These are phyloP conservation scores for Athalia cordata DNA, from an alignment of 2,888 invertebrate species.

Conservation along the genomic window DNA sequence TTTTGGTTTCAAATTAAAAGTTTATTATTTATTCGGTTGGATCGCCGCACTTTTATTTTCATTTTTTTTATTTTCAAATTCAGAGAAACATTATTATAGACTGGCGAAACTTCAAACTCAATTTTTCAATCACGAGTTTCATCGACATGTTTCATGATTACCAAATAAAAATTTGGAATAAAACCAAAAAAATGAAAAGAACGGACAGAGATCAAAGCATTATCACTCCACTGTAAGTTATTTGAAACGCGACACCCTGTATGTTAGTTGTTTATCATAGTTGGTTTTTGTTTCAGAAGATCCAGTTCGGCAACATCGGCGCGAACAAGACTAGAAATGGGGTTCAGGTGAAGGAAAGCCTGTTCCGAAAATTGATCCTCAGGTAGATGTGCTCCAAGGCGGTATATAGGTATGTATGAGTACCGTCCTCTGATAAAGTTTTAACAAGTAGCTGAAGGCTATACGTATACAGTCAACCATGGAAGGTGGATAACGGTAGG, in stretches of 20 bases:
- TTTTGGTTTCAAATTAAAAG: no score
- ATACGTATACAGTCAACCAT: neutral
- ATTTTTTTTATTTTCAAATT: no score
- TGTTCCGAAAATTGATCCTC: constrained; percentile 16
- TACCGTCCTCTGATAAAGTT: constrained; percentile 55
- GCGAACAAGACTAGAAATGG: neutral
- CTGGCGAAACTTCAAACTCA: no score
- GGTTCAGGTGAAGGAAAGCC: neutral
- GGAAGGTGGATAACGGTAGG: constrained; percentile 39
- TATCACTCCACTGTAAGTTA: no score
- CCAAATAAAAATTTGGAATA: no score
- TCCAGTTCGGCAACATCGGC: neutral
- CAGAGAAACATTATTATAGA: no score
- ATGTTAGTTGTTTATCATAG: neutral
- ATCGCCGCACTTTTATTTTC: no score
- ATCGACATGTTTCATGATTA: no score
- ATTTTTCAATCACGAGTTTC: no score
- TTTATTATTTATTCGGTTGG: no score
- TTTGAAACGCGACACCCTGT: neutral
- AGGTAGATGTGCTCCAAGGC: constrained; percentile 15
- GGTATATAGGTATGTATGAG: neutral
- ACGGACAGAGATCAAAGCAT: no score
- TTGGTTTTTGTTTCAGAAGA: neutral
- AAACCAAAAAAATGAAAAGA: no score
- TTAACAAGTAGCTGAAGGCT: constrained; percentile 53